Conservation (phyloP, 2,888 invertebrate genomes). For the Hirtodrosophila duncani region DNA sequence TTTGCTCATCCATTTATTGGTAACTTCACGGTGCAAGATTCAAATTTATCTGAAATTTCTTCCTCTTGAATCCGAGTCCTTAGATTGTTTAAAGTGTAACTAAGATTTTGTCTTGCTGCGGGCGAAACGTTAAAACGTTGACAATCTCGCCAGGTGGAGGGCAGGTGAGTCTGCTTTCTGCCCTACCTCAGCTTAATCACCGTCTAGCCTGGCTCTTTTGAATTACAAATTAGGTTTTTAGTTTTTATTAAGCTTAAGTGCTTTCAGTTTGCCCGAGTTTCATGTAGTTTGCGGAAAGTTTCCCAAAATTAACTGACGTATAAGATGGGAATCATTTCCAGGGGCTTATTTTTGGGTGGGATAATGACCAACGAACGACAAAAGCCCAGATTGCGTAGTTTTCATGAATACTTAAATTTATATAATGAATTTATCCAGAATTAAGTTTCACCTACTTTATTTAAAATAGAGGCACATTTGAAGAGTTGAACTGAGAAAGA, state of each 20-base stretch:
- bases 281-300: conserved; percentile 31
- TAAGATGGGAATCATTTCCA: no score
- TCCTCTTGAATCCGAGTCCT: conserved; percentile 22
- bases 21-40: conserved; percentile 58
- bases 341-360: conserved; percentile 4
- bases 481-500: no score
- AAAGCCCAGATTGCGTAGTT: no score
- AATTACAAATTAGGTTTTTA: conserved; percentile 41
- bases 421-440: background rate
- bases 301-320: conserved; percentile 33
- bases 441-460: background rate
- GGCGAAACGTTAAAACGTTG: conserved; percentile 43
- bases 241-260: conserved; percentile 55
- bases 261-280: conserved; percentile 6
- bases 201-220: conserved; percentile 23
- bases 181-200: conserved; percentile 21
- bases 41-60: conserved; percentile 46
- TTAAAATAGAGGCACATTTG: no score
- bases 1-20: conserved; percentile 58
- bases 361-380: background rate
- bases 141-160: conserved; percentile 48
- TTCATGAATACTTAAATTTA: no score
- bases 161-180: background rate
- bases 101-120: conserved; percentile 27
- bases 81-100: conserved; percentile 2